phyloP scores from a whole-genome alignment of 2,888 invertebrate species.

The Podotricha telesiphe region DNA sequence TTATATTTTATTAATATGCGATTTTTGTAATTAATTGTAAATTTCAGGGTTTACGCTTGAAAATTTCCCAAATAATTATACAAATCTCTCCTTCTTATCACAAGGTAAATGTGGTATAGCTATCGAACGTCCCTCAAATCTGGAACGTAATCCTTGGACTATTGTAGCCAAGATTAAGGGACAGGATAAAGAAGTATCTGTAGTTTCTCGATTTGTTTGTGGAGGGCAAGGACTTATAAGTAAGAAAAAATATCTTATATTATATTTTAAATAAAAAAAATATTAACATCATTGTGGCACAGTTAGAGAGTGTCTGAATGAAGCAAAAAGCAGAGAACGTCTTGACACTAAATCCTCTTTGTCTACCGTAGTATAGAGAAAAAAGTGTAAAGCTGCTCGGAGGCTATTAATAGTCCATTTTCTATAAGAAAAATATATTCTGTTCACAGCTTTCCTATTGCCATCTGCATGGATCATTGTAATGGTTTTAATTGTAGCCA shows the following conservation, averaged over 20 bases:
- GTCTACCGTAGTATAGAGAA: too few species aligned
- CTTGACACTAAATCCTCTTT: too few species aligned
- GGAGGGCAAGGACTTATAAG: neutral
- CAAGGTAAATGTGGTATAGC: conserved; percentile 54
- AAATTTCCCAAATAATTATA: conserved; percentile 52
- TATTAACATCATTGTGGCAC: too few species aligned
- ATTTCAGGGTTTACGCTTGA: conserved; percentile 61
- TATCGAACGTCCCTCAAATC: conserved; percentile 48
- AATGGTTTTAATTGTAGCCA: conserved; percentile 46
- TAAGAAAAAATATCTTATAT: neutral
- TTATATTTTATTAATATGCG: neutral
- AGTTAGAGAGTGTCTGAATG: too few species aligned
- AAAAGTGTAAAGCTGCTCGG: too few species aligned
- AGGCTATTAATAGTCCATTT: too few species aligned
- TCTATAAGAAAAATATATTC: too few species aligned
- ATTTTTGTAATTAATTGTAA: neutral
- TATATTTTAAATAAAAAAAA: too few species aligned
- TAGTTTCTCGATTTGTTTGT: conserved; percentile 47
- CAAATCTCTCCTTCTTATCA: conserved; percentile 37
- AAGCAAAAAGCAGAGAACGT: too few species aligned
- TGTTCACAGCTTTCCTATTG: conserved; percentile 47
- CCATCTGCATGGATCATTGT: conserved; percentile 49
- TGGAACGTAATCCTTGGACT: conserved; percentile 66
- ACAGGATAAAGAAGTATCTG: conserved; percentile 54
- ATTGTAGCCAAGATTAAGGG: conserved; percentile 58